These are phyloP conservation scores for Eilema caniola DNA, from an alignment of 2,888 invertebrate species.

Conservation along the genomic window DNA sequence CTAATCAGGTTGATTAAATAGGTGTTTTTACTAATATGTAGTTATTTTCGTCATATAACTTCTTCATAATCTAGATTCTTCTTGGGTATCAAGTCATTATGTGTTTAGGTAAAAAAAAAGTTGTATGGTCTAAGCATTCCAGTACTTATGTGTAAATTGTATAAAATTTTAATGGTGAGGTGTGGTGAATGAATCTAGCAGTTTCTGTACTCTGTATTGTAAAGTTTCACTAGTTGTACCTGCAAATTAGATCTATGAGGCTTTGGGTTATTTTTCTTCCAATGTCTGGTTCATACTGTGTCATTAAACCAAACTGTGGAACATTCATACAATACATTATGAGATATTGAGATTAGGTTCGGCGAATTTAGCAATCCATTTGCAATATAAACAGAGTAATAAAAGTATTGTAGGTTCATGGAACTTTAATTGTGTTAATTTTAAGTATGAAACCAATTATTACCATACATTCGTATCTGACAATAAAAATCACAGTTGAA, in stretches of 20 bases:
- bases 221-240: constrained; percentile 88
- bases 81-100: background rate
- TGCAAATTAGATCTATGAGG: constrained; percentile 96
- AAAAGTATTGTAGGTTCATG: background rate
- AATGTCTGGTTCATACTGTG: constrained; percentile 94
- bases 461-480: background rate
- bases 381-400: background rate
- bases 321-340: constrained; percentile 58
- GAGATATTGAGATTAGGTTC: constrained; percentile 19
- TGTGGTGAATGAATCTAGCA: constrained; percentile 80
- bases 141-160: constrained; percentile 42
- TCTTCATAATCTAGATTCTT: background rate
- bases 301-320: constrained; percentile 95
- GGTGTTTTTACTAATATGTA: too few relatives aligned
- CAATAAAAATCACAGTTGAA: background rate
- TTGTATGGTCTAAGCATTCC: constrained; percentile 31
- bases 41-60: too few relatives aligned
- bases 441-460: background rate
- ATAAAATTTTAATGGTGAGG: constrained; percentile 63
- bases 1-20: too few relatives aligned
- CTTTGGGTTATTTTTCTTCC: constrained; percentile 96
- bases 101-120: background rate
- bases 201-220: constrained; percentile 62
- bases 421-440: background rate
- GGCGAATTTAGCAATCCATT: background rate